Evolutionary conservation across 1,140 invertebrate genomes (phyloP), one percentile per base, ranked within the genome.

Genomic region (Adelges cooleyi): DNA sequence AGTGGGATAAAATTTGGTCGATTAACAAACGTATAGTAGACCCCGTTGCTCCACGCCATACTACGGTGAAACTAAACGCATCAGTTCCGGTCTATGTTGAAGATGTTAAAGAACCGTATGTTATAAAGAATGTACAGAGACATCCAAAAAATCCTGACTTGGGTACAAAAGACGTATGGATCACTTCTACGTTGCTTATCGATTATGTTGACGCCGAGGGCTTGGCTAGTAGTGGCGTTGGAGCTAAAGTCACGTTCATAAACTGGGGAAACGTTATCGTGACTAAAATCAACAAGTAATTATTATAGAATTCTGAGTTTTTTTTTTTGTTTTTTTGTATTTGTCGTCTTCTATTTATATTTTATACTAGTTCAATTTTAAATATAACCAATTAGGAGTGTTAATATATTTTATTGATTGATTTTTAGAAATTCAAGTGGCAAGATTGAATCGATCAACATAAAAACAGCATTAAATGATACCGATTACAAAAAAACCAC

Each of bases 1-100:
- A 98, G 74, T 99, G 97, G 97, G 96, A 99, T 74, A 99, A 99
- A 78, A 96, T 99, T 68, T 99, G 97, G 97, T 83, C 95, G 10
- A 92, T 98, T 71, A 99, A 99, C 74, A 98, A 97, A 76, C 36
- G 88, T 86, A 83, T 94, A 1, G 94, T 97, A 70, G 94, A 97
- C 76, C 90, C 92, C 0, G 80, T 92, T 71, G 89, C 90, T 5
- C 90, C 92, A 5, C 80, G 94, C 42, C 98, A 90, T 75, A 97
- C 92, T n/a, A 92, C 92, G 0, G 74, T 99, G 0, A 75, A 81
- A 53, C 74, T 77, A 29, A 75, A 80, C 2, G 78, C 81, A 36
- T 78, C 79, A 2, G 83, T 95, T 11, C 73, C 79, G 8, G 87
- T 99, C 0, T 78, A 81, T 66, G 80, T 97, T 1, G 78, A 81